Base-by-base conservation (phyloP, 2,888 invertebrate genomes). In the Elmis aenea region DNA sequence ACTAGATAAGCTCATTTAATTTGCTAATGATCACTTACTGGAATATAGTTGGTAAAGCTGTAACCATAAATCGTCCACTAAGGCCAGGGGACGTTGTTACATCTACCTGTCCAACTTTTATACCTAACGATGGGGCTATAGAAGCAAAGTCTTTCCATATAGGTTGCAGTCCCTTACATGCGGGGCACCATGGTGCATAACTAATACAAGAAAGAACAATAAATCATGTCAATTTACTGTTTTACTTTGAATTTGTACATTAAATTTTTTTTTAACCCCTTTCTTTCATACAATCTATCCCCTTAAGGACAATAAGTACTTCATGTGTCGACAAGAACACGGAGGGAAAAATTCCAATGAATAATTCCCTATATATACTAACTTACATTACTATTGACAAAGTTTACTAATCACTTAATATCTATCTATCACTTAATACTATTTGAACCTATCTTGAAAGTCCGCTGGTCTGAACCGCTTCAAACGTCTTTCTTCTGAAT, bases 181-280 rank as follows among this genome's bases (percentile, higher is more conserved):
- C 97, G 1, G 97, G 97, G 62, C 97, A 99, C 97, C 97, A 99
- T 0, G 97, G 96, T 0, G 97, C 97, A 72, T 89, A 94, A 66
- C 96, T 96, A 65, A 9, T 68, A 62, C 40, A 45, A 33, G 29
- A 35, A 39, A 35, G 33, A n/a, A n/a, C n/a, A n/a, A n/a, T n/a
- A n/a, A n/a, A n/a, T 16, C 4, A 10, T 15, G 20, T 15, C 11
- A 12, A 10, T 36, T 35, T 9, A 8, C 6, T 10, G 5, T 2
- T 2, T 22, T 32, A 3, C 22, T 14, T 5, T n/a, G n/a, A n/a
- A n/a, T n/a, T n/a, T n/a, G n/a, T n/a, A n/a, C n/a, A n/a, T n/a
- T 5, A n/a, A 9, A 6, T 1, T 23, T 2, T n/a, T 3, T 23
- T 5, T 12, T 26, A 22, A 33, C 25, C 24, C 18, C 24, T 15